Conservation (phyloP, 2,113 vertebrate genomes). For the Puffinus mauretanicus region DNA sequence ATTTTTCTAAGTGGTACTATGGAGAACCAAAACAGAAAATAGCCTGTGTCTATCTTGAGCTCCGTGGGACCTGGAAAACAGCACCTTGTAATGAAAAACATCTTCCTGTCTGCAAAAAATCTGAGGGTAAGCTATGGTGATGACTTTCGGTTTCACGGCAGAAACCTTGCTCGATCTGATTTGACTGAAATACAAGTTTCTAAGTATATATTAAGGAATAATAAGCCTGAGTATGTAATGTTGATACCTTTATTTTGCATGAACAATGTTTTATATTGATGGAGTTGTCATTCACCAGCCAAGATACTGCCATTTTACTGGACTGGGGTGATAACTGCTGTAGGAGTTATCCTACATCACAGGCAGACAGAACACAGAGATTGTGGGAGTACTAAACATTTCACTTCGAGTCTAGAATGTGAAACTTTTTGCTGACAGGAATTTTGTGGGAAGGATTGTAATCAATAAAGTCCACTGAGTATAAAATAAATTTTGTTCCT, state of each 20-base stretch:
- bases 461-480: background rate
- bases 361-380: background rate
- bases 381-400: background rate
- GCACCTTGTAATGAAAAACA: constrained; percentile 78
- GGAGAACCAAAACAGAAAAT: constrained; percentile 81
- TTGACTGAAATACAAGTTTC: background rate
- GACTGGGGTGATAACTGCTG: background rate
- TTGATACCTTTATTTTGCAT: background rate
- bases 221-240: background rate
- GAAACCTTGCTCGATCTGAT: background rate
- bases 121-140: constrained; percentile 71
- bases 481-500: background rate
- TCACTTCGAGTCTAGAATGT: background rate
- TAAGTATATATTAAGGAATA: background rate
- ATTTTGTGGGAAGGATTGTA: background rate
- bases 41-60: constrained; percentile 85
- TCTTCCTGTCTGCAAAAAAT: constrained; percentile 85
- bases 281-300: background rate
- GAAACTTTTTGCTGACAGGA: background rate
- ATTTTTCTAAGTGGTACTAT: constrained; percentile 81
- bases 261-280: background rate
- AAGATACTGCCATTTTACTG: background rate
- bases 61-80: constrained; percentile 88
- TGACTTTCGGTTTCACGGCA: background rate
- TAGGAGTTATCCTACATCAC: fast-evolving